Evolutionary conservation across 2,113 vertebrate species (phyloP).

Genomic region (Myotis brandtii): DNA sequence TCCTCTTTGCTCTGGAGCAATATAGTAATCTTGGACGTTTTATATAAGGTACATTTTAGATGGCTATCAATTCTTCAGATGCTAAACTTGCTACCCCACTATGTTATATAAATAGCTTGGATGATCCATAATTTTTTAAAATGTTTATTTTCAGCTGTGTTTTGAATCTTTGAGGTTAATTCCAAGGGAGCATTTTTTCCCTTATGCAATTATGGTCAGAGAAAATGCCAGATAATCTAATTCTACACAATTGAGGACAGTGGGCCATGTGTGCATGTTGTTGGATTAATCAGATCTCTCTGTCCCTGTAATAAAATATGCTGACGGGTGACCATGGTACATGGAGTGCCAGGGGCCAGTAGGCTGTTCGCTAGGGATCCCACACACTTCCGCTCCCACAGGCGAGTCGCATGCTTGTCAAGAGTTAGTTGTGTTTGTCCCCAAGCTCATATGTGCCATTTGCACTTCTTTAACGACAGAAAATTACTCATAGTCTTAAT

Average conservation of each 20-base stretch:
- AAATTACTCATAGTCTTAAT: slow-evolving; percentile 40
- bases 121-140: background rate
- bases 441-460: background rate
- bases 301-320: background rate
- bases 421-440: slow-evolving; percentile 8
- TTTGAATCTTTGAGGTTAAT: slow-evolving; percentile 53
- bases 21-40: background rate
- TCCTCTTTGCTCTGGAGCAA: background rate
- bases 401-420: background rate
- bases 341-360: background rate
- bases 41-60: background rate
- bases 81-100: background rate
- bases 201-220: background rate
- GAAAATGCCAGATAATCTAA: background rate
- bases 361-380: background rate
- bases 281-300: background rate
- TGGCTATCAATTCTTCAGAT: background rate
- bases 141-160: background rate
- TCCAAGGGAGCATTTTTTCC: background rate
- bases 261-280: background rate
- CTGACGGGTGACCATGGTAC: background rate
- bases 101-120: slow-evolving; percentile 1
- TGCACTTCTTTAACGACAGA: slow-evolving; percentile 14
- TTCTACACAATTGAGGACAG: background rate
- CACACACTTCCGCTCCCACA: background rate